Percentiles rank a stretch among this genome's conserved stretches.
phyloP scores from a whole-genome alignment of 2,113 vertebrate species.

The Seriola dumerili region DNA sequence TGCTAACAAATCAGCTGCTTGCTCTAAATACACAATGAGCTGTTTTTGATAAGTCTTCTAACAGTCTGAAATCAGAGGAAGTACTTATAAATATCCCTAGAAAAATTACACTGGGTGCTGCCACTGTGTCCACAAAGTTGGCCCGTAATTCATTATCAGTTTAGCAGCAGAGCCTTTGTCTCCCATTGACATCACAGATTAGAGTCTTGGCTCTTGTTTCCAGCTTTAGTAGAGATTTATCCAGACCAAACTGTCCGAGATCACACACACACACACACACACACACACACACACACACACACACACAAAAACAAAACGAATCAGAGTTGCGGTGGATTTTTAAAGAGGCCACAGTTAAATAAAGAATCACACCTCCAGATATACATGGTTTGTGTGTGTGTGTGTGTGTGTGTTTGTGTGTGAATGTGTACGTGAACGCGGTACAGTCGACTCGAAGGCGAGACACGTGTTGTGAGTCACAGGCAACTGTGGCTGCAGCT shows the following conservation, averaged over 20 bases:
- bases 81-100: constrained; percentile 35
- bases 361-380: constrained; percentile 33
- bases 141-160: constrained; percentile 62
- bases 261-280: constrained; percentile 24
- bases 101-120: constrained; percentile 31
- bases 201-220: constrained; percentile 70
- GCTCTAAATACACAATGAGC: background rate
- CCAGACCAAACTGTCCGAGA: constrained; percentile 44
- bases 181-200: constrained; percentile 72
- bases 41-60: constrained; percentile 18
- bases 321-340: constrained; percentile 26
- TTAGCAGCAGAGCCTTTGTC: constrained; percentile 69
- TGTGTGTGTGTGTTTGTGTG: background rate
- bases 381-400: background rate
- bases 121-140: constrained; percentile 47
- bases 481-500: constrained; percentile 16
- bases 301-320: constrained; percentile 21
- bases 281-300: background rate
- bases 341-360: constrained; percentile 39
- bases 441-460: background rate
- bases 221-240: constrained; percentile 70
- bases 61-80: constrained; percentile 26
- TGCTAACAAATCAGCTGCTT: background rate
- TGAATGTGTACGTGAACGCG: background rate
- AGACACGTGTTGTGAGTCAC: constrained; percentile 26